Conservation (phyloP, 2,888 invertebrate genomes). For the Campaea margaritaria region DNA sequence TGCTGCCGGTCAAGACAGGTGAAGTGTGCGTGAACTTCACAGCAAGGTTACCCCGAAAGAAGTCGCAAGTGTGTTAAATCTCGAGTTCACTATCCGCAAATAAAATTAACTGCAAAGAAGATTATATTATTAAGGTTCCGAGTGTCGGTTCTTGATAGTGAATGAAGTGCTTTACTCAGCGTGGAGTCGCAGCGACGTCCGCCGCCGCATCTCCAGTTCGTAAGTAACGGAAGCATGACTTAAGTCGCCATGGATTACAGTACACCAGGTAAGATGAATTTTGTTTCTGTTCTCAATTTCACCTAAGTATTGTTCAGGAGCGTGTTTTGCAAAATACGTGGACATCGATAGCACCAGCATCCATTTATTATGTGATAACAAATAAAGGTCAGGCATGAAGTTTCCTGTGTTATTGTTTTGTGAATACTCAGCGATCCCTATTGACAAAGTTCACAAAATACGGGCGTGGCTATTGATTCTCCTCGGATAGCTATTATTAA, state of each 20-base stretch:
- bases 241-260: constrained; percentile 37
- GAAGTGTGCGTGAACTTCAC: constrained; percentile 53
- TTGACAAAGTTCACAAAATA: constrained; percentile 53
- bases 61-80: constrained; percentile 77
- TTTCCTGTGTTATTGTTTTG: constrained; percentile 34
- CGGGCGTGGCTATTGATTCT: constrained; percentile 68
- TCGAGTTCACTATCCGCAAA: constrained; percentile 63
- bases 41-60: constrained; percentile 67
- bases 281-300: constrained; percentile 3
- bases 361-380: constrained; percentile 11
- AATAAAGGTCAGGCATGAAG: constrained; percentile 24
- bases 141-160: constrained; percentile 68
- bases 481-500: constrained; percentile 54
- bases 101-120: constrained; percentile 62
- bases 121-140: constrained; percentile 58
- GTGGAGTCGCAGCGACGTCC: constrained; percentile 23
- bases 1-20: constrained; percentile 44
- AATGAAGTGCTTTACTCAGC: constrained; percentile 57
- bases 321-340: not conserved
- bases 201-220: constrained; percentile 25
- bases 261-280: constrained; percentile 36
- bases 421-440: constrained; percentile 37
- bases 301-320: not conserved
- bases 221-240: constrained; percentile 42
- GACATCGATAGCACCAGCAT: not conserved